Percentiles rank a stretch among this genome's conserved stretches.
phyloP scores from a whole-genome alignment of 1,140 invertebrate genomes.

The Drosophila eugracilis region DNA sequence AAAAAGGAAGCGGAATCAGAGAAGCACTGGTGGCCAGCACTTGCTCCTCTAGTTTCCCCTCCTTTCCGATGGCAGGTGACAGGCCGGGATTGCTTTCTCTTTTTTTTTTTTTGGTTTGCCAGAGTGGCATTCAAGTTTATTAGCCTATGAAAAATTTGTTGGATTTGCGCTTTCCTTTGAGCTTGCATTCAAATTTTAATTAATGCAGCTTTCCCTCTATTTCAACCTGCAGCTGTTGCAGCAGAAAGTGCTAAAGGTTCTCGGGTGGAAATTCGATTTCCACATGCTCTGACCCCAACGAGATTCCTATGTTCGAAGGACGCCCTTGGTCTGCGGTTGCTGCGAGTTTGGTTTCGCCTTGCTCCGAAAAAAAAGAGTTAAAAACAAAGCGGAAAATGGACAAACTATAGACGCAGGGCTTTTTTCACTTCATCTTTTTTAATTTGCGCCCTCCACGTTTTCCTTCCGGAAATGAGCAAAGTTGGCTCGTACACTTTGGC shows the following conservation, averaged over 20 bases:
- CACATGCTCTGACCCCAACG: slow-evolving; percentile 58
- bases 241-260: slow-evolving; percentile 18
- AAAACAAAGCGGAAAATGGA: slow-evolving; percentile 26
- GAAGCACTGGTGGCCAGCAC: slow-evolving; percentile 65
- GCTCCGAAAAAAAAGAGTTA: slow-evolving; percentile 1
- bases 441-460: slow-evolving; percentile 58
- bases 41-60: slow-evolving; percentile 31
- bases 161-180: slow-evolving; percentile 75
- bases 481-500: slow-evolving; percentile 39
- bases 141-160: slow-evolving; percentile 83
- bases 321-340: slow-evolving; percentile 52
- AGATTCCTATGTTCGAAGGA: slow-evolving; percentile 60
- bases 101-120: too few species aligned
- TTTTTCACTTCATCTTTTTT: slow-evolving; percentile 55
- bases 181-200: slow-evolving; percentile 80
- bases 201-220: slow-evolving; percentile 58
- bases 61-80: slow-evolving; percentile 29
- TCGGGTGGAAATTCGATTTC: slow-evolving; percentile 53
- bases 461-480: slow-evolving; percentile 54
- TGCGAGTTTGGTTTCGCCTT: slow-evolving; percentile 53
- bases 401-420: slow-evolving; percentile 38
- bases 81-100: slow-evolving; percentile 44
- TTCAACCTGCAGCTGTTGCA: slow-evolving; percentile 4
- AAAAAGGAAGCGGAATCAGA: slow-evolving; percentile 18
- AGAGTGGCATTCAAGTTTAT: slow-evolving; percentile 79